These are phyloP conservation scores for human DNA, from an alignment of 2,113 vertebrate genomes.

Conservation along the genomic window GRCh38 chr18:45122501-45123000, in stretches of 20 bases:
- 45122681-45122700: background rate
- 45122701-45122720: constrained; percentile 30
- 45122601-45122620: background rate
- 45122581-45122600: background rate
- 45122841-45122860: background rate
- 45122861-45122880: background rate
- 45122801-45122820: background rate
- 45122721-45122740: background rate
- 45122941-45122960: background rate
- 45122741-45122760: background rate
- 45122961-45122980: background rate
- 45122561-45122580: constrained; percentile 16
- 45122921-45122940: background rate
- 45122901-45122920: background rate
- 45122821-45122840: background rate
- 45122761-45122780: background rate
- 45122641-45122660: constrained; percentile 18
- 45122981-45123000: background rate
- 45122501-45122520: background rate
- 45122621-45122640: background rate
- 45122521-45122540: background rate
- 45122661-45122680: background rate
- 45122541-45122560: background rate
- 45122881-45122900: background rate
- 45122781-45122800: background rate